Evolutionary conservation across 2,797 vertebrate genomes (phyloP), one percentile per base, ranked within the genome.

Genomic region (Eospalax fontanierii): DNA sequence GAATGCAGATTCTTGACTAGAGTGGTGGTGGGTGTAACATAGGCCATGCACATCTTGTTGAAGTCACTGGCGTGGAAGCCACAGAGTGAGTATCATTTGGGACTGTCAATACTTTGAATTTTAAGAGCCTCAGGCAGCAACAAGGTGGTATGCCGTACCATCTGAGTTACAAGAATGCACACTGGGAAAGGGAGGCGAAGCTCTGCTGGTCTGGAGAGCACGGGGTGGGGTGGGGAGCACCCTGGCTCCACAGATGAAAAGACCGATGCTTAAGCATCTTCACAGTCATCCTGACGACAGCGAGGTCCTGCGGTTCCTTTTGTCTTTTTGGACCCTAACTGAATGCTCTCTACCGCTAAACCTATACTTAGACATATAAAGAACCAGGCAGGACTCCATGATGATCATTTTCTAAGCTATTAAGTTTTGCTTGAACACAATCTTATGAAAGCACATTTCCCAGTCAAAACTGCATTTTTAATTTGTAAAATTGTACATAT

Each of bases 361-460:
- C 2, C 70, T 2, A 26, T 2, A 78, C 84, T 54, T 59, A 50
- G 24, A 38, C 6, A 38, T 59, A 54, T 90, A 57, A 63, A 74
- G 2, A 95, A 95, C 70, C 12, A 75, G 10, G 30, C 12, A 75
- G 10, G 30, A 33, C 11, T 95, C 38, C 0, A 87, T 2, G 6
- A 71, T 84, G 18, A 89, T 84, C 90, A 21, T 4, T 26, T 63
- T 21, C 28, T 86, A 86, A 79, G 35, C 61, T 87, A 61, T 66
- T 75, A 79, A 80, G 86, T 89, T 94, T 4, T 35, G 50, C 43
- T 68, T 81, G 21, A 93, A 66, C n/a, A 86, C 0, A 91, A 87
- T 65, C 30, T 35, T 21, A 79, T 46, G 21, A 71, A 80, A 71
- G 84, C 8, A 28, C 35, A 38, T 71, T 89, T 15, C 16, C 70